Percentiles rank a stretch among this genome's conserved stretches.
phyloP scores from a whole-genome alignment of 53 echinoderm and acorn worm species.

The Patiria pectinifera region DNA sequence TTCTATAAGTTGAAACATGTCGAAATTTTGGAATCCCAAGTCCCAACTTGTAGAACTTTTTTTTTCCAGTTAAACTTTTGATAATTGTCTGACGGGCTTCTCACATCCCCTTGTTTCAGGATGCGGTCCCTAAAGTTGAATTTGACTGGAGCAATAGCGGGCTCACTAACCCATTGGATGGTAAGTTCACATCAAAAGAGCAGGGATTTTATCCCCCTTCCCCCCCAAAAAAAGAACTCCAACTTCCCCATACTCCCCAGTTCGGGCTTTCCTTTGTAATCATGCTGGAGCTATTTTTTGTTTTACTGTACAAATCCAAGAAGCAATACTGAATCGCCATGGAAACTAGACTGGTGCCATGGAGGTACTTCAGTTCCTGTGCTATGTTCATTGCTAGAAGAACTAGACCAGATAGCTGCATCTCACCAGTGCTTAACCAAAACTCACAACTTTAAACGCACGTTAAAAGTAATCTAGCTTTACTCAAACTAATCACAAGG shows the following conservation, averaged over 20 bases:
- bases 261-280: neutral
- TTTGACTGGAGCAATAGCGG: conserved; percentile 99
- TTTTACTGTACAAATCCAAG: neutral
- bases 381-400: neutral
- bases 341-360: neutral
- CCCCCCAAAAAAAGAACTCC: neutral
- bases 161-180: conserved; percentile 97
- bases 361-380: neutral
- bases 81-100: conserved; percentile 31
- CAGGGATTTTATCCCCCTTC: neutral
- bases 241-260: neutral
- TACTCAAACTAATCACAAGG: too few relatives aligned
- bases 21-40: too few relatives aligned
- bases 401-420: neutral
- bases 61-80: neutral
- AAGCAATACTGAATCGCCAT: neutral
- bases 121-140: conserved; percentile 89
- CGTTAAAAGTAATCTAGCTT: too few relatives aligned
- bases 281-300: neutral
- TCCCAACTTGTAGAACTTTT: neutral
- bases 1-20: too few relatives aligned
- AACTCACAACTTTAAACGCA: too few relatives aligned
- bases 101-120: conserved; percentile 74
- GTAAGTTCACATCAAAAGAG: conserved; percentile 69
- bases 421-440: neutral